Evolutionary conservation across 2,113 vertebrate genomes (phyloP).

Genomic region (Zosterops pallidus): DNA sequence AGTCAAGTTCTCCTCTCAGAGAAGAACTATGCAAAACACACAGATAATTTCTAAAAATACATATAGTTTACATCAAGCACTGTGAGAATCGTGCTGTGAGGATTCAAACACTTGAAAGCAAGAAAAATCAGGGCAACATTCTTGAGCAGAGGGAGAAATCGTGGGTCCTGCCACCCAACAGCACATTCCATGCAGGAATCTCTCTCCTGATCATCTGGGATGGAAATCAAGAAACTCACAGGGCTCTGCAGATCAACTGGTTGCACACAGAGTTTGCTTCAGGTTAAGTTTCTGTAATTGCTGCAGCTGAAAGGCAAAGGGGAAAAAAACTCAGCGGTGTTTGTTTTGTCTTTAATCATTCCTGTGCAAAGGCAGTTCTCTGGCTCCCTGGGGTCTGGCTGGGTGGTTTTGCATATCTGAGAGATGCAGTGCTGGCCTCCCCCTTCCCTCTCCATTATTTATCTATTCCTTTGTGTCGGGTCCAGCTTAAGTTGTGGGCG

Average conservation of each 20-base stretch:
- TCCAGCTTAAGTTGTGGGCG: neutral
- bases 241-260: neutral
- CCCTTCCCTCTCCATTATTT: neutral
- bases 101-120: no score
- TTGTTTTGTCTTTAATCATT: conserved; percentile 58
- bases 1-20: no score
- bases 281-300: conserved; percentile 46
- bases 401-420: conserved; percentile 47
- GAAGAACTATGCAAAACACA: no score
- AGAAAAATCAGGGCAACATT: no score
- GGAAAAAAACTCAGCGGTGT: neutral
- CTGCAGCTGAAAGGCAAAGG: conserved; percentile 33
- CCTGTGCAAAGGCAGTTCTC: conserved; percentile 12
- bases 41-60: no score
- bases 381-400: conserved; percentile 33
- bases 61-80: no score
- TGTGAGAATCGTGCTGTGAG: no score
- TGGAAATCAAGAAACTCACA: neutral
- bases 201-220: rapidly evolving
- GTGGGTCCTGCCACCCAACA: neutral
- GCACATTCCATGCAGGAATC: rapidly evolving
- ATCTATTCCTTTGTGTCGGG: conserved; percentile 26
- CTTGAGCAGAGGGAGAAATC: neutral
- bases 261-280: neutral
- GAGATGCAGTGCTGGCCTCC: neutral